Evolutionary conservation across 2,888 invertebrate genomes (phyloP), one percentile per base, ranked within the genome.

Genomic region (Thymelicus acteon): DNA sequence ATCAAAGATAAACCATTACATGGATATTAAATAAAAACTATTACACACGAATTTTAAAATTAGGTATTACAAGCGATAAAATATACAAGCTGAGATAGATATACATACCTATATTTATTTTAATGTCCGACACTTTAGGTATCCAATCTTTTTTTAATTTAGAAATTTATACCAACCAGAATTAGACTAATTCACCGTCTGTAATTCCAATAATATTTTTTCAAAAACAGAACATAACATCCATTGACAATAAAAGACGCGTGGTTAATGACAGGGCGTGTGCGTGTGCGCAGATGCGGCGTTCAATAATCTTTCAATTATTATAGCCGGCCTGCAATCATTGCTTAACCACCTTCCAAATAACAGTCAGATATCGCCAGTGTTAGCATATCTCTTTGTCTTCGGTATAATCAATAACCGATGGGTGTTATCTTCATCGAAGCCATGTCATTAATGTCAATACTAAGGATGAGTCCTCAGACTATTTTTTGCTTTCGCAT

Each of bases 311-410:
- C 85, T 83, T 86, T 86, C 86, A 87, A 86, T 87, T 85, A 84
- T 75, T 74, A 70, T 73, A 74, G 76, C 92, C 92, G 93, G 86
- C 83, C 89, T 87, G 85, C 90, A 90, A 93, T 93, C 91, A 89
- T 83, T 82, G 83, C 79, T 84, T 88, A 90, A 89, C 89, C 87
- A 87, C 84, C 85, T 87, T 63, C 69, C 47, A 57, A 92, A 90
- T 88, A 85, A 74, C 72, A 80, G 81, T 80, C 84, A 80, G 81
- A 82, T 76, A 81, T 80, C 79, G 78, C 76, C 75, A 75, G 74
- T 80, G 79, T 81, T 81, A 80, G 80, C 78, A 78, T 79, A 74
- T 78, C 76, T 77, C 75, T 76, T 76, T 76, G 75, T 75, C 74
- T 76, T 74, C 78, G 76, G 77, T 76, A 74, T 77, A 74, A 76